Base-by-base conservation (phyloP, 2,797 vertebrate genomes). In the Sylvia borin region DNA sequence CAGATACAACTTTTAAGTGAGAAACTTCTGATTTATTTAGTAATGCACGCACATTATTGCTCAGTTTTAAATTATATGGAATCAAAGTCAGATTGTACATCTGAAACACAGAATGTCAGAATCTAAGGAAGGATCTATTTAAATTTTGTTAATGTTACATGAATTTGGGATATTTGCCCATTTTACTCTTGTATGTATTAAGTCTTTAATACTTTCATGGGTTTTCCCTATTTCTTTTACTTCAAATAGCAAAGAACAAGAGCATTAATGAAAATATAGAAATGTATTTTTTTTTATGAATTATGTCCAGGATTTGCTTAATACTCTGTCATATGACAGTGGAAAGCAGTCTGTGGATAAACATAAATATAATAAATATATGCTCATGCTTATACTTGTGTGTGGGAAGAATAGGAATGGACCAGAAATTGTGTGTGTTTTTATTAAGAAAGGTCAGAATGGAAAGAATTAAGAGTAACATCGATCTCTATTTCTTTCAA, bases 391-490 rank as follows among this genome's bases (percentile, higher is more conserved):
- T 90, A 47, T 74, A 27, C 16, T 45, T 62, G 6, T 84, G 48
- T 79, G 34, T 70, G 85, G 62, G 55, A 88, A 84, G 90, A 84
- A 34, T 79, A 43, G 3, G 3, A 72, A 70, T 43, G 18, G 21
- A 40, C 20, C 19, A 92, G 55, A 92, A 86, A 62, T 40, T n/a
- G 6, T 58, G 50, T 77, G 40, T 92, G 32, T 65, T 96, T 96
- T 93, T 79, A 51, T 90, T 92, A 74, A 68, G 55, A 91, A 84
- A 80, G 67, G 45, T 80, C 80, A 89, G 71, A 92, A 86, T 48
- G 31, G 64, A 93, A 90, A 87, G 71, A 88, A 95, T 92, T 90
- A 83, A 79, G 62, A 90, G 22, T 57, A 94, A 61, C 88, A 93
- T 92, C 5, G 15, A 95, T 79, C 91, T 94, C 50, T 57, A n/a